A percentile compares a stretch with the other conserved stretches of the same genome.
phyloP scores from a whole-genome alignment of 2,888 invertebrate species.

The Drosophila pseudotalamancana region DNA sequence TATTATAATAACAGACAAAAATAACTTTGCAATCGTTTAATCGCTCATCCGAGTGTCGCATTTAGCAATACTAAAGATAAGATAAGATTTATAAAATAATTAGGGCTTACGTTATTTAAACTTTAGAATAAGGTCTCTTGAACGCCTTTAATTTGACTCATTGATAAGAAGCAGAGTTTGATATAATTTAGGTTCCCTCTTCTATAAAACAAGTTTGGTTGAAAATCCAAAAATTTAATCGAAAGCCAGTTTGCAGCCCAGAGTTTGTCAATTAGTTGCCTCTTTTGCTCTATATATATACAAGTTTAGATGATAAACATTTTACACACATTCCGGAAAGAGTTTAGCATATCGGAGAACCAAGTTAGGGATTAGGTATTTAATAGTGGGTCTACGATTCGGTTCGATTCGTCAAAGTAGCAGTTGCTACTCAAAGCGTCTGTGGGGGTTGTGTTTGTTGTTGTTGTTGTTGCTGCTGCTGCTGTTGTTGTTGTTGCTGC shows the following conservation, averaged over 20 bases:
- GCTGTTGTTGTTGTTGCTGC: slow-evolving; percentile 73
- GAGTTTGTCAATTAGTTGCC: not conserved
- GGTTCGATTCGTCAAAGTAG: slow-evolving; percentile 48
- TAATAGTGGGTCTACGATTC: slow-evolving; percentile 29
- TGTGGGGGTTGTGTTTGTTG: slow-evolving; percentile 68
- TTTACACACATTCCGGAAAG: slow-evolving; percentile 42
- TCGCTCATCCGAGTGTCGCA: no score
- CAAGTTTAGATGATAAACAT: slow-evolving; percentile 27
- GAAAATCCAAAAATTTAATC: not conserved
- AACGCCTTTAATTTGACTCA: no score
- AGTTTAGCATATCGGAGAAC: slow-evolving; percentile 45
- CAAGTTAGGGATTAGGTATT: slow-evolving; percentile 39
- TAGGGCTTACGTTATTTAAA: no score
- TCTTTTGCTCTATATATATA: slow-evolving; percentile 17
- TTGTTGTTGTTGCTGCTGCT: slow-evolving; percentile 48
- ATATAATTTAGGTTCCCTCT: no score
- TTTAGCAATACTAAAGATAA: no score
- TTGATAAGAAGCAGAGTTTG: no score
- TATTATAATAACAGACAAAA: no score
- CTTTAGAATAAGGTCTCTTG: no score
- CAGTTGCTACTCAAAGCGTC: slow-evolving; percentile 60
- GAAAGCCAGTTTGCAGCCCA: not conserved
- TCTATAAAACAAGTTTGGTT: no score
- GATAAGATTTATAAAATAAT: no score
- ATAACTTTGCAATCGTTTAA: no score